Percentiles rank a stretch among this genome's conserved stretches.
phyloP scores from a whole-genome alignment of 2,888 invertebrate genomes.

The Volucella zonaria region DNA sequence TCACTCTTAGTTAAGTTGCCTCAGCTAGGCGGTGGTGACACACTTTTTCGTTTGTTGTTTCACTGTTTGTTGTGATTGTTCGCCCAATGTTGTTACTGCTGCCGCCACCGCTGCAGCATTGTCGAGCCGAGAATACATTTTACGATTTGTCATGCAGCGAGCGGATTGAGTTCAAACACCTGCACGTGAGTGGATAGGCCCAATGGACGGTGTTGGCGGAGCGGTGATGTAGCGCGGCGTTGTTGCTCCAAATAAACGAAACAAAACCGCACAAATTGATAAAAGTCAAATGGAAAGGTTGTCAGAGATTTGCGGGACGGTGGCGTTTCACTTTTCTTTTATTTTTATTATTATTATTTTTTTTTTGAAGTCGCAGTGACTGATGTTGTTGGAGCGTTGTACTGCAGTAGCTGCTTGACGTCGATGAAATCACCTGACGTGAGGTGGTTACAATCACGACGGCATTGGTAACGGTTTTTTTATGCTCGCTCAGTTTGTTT shows the following conservation, averaged over 20 bases:
- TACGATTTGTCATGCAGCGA: conserved; percentile 73
- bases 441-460: conserved; percentile 1
- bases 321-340: conserved; percentile 47
- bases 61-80: conserved; percentile 70
- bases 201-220: conserved; percentile 21
- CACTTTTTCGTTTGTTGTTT: conserved; percentile 69
- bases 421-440: conserved; percentile 60
- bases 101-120: conserved; percentile 28
- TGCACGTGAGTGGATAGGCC: conserved; percentile 60
- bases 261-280: conserved; percentile 71
- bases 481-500: conserved; percentile 35
- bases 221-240: conserved; percentile 13
- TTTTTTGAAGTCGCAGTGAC: conserved; percentile 43
- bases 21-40: conserved; percentile 59
- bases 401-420: conserved; percentile 24
- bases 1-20: conserved; percentile 35
- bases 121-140: conserved; percentile 64
- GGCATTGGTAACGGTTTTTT: conserved; percentile 28
- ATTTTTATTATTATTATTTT: not conserved
- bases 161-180: conserved; percentile 73
- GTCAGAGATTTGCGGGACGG: conserved; percentile 60
- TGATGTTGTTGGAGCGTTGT: conserved; percentile 40
- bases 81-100: conserved; percentile 33
- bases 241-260: conserved; percentile 67
- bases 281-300: conserved; percentile 71